Conservation (phyloP, 2,113 vertebrate genomes). For the Pachypanchax playfairii region DNA sequence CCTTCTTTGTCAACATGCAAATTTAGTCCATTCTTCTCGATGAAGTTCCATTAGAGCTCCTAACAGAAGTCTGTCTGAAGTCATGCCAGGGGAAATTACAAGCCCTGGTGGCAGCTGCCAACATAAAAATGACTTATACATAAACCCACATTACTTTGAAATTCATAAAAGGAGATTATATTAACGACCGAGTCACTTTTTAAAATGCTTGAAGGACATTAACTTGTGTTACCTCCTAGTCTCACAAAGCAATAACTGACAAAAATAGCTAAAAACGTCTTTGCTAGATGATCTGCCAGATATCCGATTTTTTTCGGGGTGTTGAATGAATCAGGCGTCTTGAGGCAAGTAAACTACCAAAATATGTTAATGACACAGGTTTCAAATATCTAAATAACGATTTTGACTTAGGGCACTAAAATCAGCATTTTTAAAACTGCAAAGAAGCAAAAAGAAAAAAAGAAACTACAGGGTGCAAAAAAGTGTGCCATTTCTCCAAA, state of each 20-base stretch:
- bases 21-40: conserved; percentile 45
- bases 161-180: conserved; percentile 65
- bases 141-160: conserved; percentile 61
- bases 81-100: conserved; percentile 63
- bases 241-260: conserved; percentile 50
- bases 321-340: conserved; percentile 19
- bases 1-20: conserved; percentile 61
- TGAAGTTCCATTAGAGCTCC: conserved; percentile 47
- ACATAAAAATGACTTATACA: conserved; percentile 60
- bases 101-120: conserved; percentile 52
- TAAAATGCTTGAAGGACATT: conserved; percentile 48
- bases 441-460: conserved; percentile 8
- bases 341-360: conserved; percentile 11
- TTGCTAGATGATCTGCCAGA: conserved; percentile 14
- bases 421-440: conserved; percentile 15
- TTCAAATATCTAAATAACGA: not conserved
- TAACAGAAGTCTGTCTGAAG: conserved; percentile 64
- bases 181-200: conserved; percentile 46
- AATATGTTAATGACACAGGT: conserved; percentile 15
- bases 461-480: conserved; percentile 2
- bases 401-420: conserved; percentile 1
- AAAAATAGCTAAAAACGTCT: conserved; percentile 14
- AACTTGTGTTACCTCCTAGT: conserved; percentile 39
- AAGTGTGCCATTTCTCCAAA: conserved; percentile 7
- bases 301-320: conserved; percentile 19